A percentile compares a stretch with the other conserved stretches of the same genome.
phyloP scores from a whole-genome alignment of 1,140 invertebrate genomes.

The Neodiprion lecontei region DNA sequence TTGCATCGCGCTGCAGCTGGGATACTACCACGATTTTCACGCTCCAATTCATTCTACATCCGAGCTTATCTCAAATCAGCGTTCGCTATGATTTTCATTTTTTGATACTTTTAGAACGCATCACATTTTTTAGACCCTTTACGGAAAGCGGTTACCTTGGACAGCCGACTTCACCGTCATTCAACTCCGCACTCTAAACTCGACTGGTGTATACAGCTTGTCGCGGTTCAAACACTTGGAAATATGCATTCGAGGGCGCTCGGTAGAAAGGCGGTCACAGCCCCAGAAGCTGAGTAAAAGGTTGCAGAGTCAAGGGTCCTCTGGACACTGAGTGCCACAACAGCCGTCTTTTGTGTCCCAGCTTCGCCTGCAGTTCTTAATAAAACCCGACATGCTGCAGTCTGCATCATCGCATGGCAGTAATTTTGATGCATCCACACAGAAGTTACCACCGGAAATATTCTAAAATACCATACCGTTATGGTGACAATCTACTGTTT shows the following conservation, averaged over 20 bases:
- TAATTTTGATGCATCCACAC: too few relatives aligned
- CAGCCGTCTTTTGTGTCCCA: not conserved
- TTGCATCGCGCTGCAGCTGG: too few relatives aligned
- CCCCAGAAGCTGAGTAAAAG: slow-evolving; percentile 32
- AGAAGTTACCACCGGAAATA: too few relatives aligned
- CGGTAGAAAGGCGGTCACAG: slow-evolving; percentile 21
- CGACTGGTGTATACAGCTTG: not conserved
- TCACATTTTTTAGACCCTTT: too few relatives aligned
- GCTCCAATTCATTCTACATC: too few relatives aligned
- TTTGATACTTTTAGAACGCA: not conserved
- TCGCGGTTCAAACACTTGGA: slow-evolving; percentile 27
- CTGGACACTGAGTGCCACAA: not conserved
- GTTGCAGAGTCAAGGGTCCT: slow-evolving; percentile 16
- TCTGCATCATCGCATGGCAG: too few relatives aligned
- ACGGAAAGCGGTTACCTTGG: too few relatives aligned
- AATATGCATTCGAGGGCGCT: slow-evolving; percentile 33
- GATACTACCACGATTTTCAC: too few relatives aligned
- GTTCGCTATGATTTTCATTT: not conserved
- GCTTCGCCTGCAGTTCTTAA: not conserved
- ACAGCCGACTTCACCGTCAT: too few relatives aligned
- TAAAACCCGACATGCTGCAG: not conserved
- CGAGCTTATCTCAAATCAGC: not conserved
- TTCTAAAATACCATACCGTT: too few relatives aligned
- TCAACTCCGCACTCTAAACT: too few relatives aligned
- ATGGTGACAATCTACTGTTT: too few relatives aligned